Conservation (phyloP, 2,888 invertebrate species). For the Drosophila fungiperda region DNA sequence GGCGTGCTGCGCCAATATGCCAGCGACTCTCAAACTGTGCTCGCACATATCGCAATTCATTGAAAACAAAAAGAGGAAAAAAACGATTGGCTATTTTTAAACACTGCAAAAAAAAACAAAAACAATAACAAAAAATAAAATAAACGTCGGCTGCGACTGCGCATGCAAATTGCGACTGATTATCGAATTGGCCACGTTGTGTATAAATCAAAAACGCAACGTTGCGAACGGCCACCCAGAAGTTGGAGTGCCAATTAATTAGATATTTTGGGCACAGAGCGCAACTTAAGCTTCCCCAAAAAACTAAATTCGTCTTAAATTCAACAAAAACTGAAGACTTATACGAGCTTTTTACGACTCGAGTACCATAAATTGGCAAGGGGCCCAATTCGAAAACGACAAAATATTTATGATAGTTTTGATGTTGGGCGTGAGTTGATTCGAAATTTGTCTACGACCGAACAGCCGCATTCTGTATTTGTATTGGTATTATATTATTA, state of each 20-base stretch:
- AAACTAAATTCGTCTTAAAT: slow-evolving; percentile 69
- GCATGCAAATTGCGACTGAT: slow-evolving; percentile 75
- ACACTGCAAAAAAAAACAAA: slow-evolving; percentile 51
- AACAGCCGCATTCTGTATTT: slow-evolving; percentile 19
- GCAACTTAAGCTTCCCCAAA: slow-evolving; percentile 52
- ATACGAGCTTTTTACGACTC: slow-evolving; percentile 74
- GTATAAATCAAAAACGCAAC: slow-evolving; percentile 70
- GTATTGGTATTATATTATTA: background rate
- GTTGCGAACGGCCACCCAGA: slow-evolving; percentile 70
- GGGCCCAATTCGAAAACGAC: slow-evolving; percentile 59
- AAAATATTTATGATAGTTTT: slow-evolving; percentile 79
- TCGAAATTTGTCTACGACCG: slow-evolving; percentile 63
- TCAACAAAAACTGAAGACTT: slow-evolving; percentile 53
- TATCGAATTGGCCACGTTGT: slow-evolving; percentile 59
- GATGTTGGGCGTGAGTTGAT: slow-evolving; percentile 72
- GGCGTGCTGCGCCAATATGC: background rate
- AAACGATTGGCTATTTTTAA: slow-evolving; percentile 50
- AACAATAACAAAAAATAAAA: background rate
- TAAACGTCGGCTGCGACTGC: slow-evolving; percentile 30
- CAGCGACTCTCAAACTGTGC: slow-evolving; percentile 50
- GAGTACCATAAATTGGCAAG: slow-evolving; percentile 66
- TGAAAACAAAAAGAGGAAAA: background rate
- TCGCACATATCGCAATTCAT: slow-evolving; percentile 12
- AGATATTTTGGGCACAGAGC: slow-evolving; percentile 70
- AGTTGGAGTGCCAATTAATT: slow-evolving; percentile 70